Percentiles rank a stretch among this genome's conserved stretches.
Conservation (phyloP, 1,140 invertebrate species). For the Drosophila biarmipes region DNA sequence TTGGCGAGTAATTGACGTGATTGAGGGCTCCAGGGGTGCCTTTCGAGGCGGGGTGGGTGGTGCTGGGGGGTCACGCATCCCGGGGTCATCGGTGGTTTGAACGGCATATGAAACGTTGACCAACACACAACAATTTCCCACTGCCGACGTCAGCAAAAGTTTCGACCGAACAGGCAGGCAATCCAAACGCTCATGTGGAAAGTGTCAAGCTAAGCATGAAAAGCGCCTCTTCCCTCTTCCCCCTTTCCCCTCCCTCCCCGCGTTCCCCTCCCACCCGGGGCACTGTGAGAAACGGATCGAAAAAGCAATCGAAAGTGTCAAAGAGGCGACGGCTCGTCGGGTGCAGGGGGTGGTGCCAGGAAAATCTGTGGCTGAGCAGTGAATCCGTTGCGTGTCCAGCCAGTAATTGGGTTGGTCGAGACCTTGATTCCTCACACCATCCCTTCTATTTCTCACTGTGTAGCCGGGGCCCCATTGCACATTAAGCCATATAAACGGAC, state of each 20-base stretch:
- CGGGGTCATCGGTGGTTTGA: constrained; percentile 46
- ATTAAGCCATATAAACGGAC: too few relatives aligned
- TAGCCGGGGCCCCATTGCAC: neutral
- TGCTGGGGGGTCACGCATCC: neutral
- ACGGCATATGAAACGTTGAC: constrained; percentile 47
- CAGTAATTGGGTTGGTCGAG: constrained; percentile 31
- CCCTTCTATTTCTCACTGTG: neutral
- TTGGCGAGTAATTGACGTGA: constrained; percentile 65
- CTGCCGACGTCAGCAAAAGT: constrained; percentile 67
- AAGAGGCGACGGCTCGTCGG: constrained; percentile 12
- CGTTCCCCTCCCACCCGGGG: neutral
- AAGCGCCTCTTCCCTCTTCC: too few relatives aligned
- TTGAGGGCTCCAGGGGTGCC: constrained; percentile 17
- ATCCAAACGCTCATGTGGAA: constrained; percentile 30
- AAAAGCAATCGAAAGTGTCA: constrained; percentile 49
- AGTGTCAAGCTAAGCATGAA: constrained; percentile 66
- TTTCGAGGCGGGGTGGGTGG: too few relatives aligned
- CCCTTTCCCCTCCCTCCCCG: neutral
- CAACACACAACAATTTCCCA: constrained; percentile 35
- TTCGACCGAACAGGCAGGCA: constrained; percentile 28
- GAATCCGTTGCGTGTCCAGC: constrained; percentile 17
- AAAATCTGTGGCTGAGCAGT: neutral
- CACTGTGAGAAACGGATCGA: constrained; percentile 28
- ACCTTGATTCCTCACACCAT: constrained; percentile 8
- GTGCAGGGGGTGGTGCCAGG: neutral